phyloP scores from a whole-genome alignment of 2,888 invertebrate species.

The Arrhopalites spinosus region DNA sequence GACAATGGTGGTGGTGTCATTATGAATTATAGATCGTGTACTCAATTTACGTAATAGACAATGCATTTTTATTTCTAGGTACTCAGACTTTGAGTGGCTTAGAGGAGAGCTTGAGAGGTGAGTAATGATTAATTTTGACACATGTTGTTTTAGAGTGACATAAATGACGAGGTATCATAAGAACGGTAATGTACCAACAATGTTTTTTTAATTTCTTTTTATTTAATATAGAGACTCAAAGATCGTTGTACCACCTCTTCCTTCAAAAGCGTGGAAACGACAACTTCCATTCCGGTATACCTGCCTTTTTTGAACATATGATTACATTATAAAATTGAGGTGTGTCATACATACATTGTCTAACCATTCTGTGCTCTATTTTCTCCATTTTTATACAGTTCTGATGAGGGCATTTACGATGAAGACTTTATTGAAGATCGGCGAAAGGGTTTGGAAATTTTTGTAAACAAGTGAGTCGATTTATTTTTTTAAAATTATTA shows the following conservation, averaged over 20 bases:
- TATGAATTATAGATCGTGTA: not conserved
- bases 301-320: not conserved
- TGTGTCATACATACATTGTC: not conserved
- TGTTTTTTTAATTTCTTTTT: too few relatives aligned
- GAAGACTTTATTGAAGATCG: slow-evolving; percentile 99
- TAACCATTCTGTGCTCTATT: not conserved
- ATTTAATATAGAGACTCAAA: slow-evolving; percentile 80
- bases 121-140: too few relatives aligned
- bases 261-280: slow-evolving; percentile 97
- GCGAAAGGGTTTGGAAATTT: slow-evolving; percentile 93
- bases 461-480: slow-evolving; percentile 86
- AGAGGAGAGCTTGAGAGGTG: slow-evolving; percentile 96
- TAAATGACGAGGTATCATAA: too few relatives aligned
- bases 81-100: slow-evolving; percentile 99
- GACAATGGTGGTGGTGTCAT: not conserved
- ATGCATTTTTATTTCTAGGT: slow-evolving; percentile 68
- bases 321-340: not conserved
- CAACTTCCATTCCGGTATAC: slow-evolving; percentile 84
- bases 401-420: slow-evolving; percentile 99
- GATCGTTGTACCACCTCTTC: slow-evolving; percentile 98
- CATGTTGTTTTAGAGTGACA: too few relatives aligned
- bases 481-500: too few relatives aligned
- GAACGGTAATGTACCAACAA: too few relatives aligned
- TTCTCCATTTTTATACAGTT: slow-evolving; percentile 61
- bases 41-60: not conserved